phyloP scores from a whole-genome alignment of 2,113 vertebrate genomes.

The Paraplagusia blochii region DNA sequence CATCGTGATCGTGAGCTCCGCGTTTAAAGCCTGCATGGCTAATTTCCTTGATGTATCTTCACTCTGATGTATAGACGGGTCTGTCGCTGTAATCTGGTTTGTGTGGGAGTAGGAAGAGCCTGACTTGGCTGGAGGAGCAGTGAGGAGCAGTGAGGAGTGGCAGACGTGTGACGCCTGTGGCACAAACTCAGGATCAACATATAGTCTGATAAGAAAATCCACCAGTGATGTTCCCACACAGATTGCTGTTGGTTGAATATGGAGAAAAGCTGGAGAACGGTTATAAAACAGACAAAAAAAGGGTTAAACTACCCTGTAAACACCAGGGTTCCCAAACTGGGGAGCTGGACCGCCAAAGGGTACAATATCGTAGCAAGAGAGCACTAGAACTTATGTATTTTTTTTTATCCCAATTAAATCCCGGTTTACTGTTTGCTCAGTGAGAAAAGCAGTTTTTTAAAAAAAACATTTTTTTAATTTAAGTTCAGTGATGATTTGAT shows the following conservation, averaged over 20 bases:
- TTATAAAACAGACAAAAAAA: too few species aligned
- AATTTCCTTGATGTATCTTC: not conserved
- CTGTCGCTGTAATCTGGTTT: not conserved
- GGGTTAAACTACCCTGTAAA: too few species aligned
- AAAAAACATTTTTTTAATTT: too few species aligned
- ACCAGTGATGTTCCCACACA: not conserved
- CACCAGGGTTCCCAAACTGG: too few species aligned
- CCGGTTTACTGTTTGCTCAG: too few species aligned
- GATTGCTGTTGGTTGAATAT: not conserved
- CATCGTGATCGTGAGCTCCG: too few species aligned
- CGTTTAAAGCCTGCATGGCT: not conserved
- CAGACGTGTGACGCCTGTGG: constrained; percentile 6
- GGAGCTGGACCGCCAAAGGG: too few species aligned
- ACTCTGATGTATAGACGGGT: not conserved
- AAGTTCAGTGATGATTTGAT: too few species aligned
- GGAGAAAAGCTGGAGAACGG: too few species aligned
- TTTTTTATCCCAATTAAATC: too few species aligned
- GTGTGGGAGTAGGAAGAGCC: constrained; percentile 1
- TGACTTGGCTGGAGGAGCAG: not conserved
- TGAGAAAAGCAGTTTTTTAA: too few species aligned
- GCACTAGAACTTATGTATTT: not conserved
- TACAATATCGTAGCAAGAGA: too few species aligned
- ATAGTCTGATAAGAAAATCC: constrained; percentile 4
- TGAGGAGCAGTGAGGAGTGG: constrained; percentile 26
- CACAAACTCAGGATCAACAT: not conserved